Percentiles rank a stretch among this genome's conserved stretches.
Conservation (phyloP, 2,888 invertebrate genomes). For the Osmoderma eremita region DNA sequence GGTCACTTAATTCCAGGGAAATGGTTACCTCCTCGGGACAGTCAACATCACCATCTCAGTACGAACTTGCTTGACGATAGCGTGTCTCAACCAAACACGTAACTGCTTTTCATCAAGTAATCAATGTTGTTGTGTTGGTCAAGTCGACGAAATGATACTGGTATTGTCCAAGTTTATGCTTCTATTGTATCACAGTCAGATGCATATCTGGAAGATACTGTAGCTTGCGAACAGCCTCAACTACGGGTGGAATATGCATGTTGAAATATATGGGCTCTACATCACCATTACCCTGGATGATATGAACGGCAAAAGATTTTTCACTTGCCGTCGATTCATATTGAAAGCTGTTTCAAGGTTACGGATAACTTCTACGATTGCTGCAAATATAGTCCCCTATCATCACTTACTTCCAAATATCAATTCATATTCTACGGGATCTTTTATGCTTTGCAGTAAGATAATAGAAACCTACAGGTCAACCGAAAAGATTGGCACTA, state of each 20-base stretch:
- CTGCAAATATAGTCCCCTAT: conserved; percentile 31
- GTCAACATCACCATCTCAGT: background rate
- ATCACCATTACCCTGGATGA: background rate
- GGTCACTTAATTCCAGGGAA: conserved; percentile 4
- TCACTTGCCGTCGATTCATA: background rate
- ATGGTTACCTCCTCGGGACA: background rate
- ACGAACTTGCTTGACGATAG: background rate
- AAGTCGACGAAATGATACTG: background rate
- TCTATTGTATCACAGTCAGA: background rate
- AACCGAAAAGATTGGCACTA: no score
- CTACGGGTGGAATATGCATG: background rate
- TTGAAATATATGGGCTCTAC: conserved; percentile 13
- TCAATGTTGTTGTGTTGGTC: background rate
- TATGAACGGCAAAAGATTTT: background rate
- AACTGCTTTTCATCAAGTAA: background rate
- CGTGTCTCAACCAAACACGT: conserved; percentile 2
- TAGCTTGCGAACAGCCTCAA: background rate
- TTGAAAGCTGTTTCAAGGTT: background rate
- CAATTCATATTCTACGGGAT: no score
- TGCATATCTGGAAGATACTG: background rate
- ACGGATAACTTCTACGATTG: background rate
- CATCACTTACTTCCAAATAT: conserved; percentile 25
- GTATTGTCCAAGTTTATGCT: background rate
- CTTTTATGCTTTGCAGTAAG: no score
- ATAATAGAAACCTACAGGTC: no score